phyloP scores from a whole-genome alignment of 2,888 invertebrate species.

The Rhamphomyia laevipes region DNA sequence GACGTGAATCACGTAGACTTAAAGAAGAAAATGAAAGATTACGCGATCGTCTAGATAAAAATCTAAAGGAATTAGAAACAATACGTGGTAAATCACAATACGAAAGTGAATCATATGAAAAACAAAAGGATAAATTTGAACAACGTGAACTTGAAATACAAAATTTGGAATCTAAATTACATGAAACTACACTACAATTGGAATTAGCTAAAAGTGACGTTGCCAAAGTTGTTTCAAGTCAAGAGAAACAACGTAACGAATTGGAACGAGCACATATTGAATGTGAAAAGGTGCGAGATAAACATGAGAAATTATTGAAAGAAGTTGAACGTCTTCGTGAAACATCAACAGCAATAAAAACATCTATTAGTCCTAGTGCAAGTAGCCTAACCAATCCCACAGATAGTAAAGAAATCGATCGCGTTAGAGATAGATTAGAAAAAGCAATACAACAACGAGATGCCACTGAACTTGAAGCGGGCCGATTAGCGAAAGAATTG shows the following conservation, averaged over 20 bases:
- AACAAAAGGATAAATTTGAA: conserved; percentile 65
- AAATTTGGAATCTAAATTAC: conserved; percentile 62
- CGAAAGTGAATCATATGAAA: conserved; percentile 60
- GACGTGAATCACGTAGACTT: conserved; percentile 67
- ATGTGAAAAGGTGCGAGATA: conserved; percentile 76
- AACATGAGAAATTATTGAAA: conserved; percentile 66
- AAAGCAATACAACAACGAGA: conserved; percentile 64
- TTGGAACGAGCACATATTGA: conserved; percentile 78
- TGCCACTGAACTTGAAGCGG: conserved; percentile 75
- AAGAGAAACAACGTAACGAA: conserved; percentile 71
- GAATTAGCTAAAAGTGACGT: conserved; percentile 70
- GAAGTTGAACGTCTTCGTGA: conserved; percentile 48
- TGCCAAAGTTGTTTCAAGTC: conserved; percentile 55
- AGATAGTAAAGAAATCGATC: conserved; percentile 68
- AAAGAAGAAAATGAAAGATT: conserved; percentile 72
- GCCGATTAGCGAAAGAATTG: conserved; percentile 69
- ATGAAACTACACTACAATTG: conserved; percentile 69
- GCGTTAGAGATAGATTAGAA: conserved; percentile 74
- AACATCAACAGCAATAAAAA: conserved; percentile 32
- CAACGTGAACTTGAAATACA: conserved; percentile 62
- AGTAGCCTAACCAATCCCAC: conserved; percentile 40
- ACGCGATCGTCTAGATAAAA: conserved; percentile 68
- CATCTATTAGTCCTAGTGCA: conserved; percentile 41
- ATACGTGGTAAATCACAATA: conserved; percentile 70
- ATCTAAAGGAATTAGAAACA: conserved; percentile 66